Evolutionary conservation across 1,140 invertebrate species (phyloP).

Genomic region (Cephus cinctus): DNA sequence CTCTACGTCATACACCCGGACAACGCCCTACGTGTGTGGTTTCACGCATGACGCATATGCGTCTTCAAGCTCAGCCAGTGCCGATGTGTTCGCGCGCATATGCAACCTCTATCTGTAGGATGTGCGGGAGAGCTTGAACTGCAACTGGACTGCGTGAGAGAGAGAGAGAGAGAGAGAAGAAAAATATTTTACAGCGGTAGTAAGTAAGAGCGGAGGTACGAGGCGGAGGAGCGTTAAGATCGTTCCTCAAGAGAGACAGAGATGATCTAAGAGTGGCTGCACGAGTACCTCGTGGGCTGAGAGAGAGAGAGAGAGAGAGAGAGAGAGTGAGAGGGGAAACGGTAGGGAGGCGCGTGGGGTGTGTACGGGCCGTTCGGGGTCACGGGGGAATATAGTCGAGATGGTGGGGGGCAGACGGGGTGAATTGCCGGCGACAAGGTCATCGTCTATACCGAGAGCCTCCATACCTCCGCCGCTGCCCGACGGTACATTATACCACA

Average conservation of each 20-base stretch:
- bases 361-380: not conserved
- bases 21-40: no score
- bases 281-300: slow-evolving; percentile 4
- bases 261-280: not conserved
- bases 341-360: slow-evolving; percentile 14
- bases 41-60: no score
- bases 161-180: slow-evolving; percentile 8
- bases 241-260: slow-evolving; percentile 1
- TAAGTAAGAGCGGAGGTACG: slow-evolving; percentile 16
- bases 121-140: no score
- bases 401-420: slow-evolving; percentile 50
- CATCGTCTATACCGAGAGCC: slow-evolving; percentile 53
- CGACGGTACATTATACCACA: no score
- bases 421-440: slow-evolving; percentile 59
- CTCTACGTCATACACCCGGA: no score
- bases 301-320: slow-evolving; percentile 17
- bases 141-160: slow-evolving; percentile 11
- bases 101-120: no score
- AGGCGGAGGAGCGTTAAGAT: slow-evolving; percentile 19
- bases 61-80: no score
- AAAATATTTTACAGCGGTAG: slow-evolving; percentile 14
- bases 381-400: not conserved
- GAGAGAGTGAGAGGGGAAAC: slow-evolving; percentile 21
- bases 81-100: no score
- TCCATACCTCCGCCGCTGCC: slow-evolving; percentile 29